Conservation (phyloP, 2,113 vertebrate genomes). For the Cynopterus brachyotis region DNA sequence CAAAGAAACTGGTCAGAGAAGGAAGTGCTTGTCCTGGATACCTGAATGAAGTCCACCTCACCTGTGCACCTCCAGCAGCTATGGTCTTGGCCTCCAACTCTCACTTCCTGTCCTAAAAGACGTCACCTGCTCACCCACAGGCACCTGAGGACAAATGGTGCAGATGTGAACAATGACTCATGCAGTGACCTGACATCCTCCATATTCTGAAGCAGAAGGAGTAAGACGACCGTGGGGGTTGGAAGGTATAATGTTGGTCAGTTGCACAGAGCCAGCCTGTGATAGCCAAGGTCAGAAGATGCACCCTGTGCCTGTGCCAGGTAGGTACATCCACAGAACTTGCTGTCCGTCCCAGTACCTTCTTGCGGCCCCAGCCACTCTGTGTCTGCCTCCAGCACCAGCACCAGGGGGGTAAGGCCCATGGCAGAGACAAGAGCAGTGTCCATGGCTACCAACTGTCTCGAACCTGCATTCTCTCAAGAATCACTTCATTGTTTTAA, state of each 20-base stretch:
- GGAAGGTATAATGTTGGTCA: fast-evolving
- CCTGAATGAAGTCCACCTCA: background rate
- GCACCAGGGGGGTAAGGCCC: background rate
- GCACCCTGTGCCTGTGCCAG: fast-evolving
- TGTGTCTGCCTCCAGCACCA: fast-evolving
- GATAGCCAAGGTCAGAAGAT: background rate
- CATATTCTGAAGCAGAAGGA: background rate
- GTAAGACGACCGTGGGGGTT: background rate
- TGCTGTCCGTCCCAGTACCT: background rate
- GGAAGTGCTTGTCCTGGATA: background rate
- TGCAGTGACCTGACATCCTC: background rate
- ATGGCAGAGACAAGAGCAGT: background rate
- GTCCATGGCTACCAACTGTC: background rate
- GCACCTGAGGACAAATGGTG: background rate
- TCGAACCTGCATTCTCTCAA: fast-evolving
- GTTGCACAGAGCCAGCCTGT: background rate
- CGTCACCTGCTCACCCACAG: no score
- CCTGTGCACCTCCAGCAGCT: no score
- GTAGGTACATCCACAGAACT: background rate
- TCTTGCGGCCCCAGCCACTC: fast-evolving
- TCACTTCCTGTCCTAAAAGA: background rate
- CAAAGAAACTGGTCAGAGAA: background rate
- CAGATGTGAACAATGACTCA: background rate
- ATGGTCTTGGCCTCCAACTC: background rate
- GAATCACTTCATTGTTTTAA: background rate